Evolutionary conservation across 2,113 vertebrate species (phyloP).

Genomic region (Odontesthes bonariensis): DNA sequence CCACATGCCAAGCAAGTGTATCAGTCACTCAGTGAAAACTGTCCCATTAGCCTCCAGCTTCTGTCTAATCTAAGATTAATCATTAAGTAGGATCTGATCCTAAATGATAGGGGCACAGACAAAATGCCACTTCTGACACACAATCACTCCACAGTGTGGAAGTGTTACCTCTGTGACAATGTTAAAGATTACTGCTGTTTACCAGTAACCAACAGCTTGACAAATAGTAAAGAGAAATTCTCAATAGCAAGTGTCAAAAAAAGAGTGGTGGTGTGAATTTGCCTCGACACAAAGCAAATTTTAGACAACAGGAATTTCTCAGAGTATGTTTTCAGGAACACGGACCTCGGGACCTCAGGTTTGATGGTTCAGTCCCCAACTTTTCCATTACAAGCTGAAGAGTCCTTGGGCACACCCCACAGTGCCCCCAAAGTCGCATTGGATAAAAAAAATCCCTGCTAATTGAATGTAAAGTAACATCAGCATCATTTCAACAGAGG

Average conservation of each 20-base stretch:
- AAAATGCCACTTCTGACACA: conserved; percentile 54
- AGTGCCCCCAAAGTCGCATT: too few species aligned
- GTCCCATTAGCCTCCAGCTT: conserved; percentile 59
- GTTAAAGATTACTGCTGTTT: conserved; percentile 38
- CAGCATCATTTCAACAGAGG: neutral
- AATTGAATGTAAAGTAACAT: neutral
- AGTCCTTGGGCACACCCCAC: too few species aligned
- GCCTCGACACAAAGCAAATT: neutral
- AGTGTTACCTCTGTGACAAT: conserved; percentile 17
- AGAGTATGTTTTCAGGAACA: too few species aligned
- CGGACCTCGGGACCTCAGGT: too few species aligned
- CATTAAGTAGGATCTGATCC: conserved; percentile 63
- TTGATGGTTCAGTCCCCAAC: too few species aligned
- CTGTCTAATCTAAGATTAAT: conserved; percentile 75
- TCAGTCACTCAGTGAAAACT: conserved; percentile 59
- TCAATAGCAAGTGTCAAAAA: neutral
- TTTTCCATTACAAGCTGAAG: too few species aligned
- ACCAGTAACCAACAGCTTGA: conserved; percentile 7
- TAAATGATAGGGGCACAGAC: conserved; percentile 49
- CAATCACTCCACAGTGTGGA: conserved; percentile 37
- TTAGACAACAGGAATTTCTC: too few species aligned
- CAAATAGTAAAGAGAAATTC: neutral
- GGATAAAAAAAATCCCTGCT: too few species aligned
- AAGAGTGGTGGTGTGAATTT: neutral
- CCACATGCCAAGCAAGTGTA: conserved; percentile 37